These are phyloP conservation scores for Lutraria rhynchaena DNA, from an alignment of 1,140 invertebrate genomes.

Conservation along the genomic window DNA sequence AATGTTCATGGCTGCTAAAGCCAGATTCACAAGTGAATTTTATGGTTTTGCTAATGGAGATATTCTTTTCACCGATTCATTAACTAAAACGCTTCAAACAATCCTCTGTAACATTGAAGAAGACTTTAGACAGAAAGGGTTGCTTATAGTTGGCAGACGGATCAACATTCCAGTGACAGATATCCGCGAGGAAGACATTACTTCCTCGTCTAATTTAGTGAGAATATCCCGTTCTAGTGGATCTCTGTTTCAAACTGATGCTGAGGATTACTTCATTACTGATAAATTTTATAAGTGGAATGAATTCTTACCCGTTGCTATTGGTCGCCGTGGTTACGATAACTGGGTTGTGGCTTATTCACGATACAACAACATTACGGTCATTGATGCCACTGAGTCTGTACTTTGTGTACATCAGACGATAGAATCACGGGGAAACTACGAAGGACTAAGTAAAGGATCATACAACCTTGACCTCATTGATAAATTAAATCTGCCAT, in stretches of 20 bases:
- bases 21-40: conserved; percentile 60
- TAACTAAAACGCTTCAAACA: conserved; percentile 61
- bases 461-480: conserved; percentile 50
- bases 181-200: conserved; percentile 49
- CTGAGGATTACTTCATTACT: conserved; percentile 74
- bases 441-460: conserved; percentile 44
- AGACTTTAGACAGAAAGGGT: conserved; percentile 11
- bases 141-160: conserved; percentile 65
- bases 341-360: conserved; percentile 71
- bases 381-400: conserved; percentile 69
- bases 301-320: conserved; percentile 67
- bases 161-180: conserved; percentile 60
- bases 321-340: conserved; percentile 73
- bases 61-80: conserved; percentile 64
- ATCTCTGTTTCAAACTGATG: conserved; percentile 63
- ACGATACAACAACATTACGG: conserved; percentile 52
- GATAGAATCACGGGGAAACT: conserved; percentile 51
- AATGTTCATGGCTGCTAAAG: conserved; percentile 64
- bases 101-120: conserved; percentile 42
- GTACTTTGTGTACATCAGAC: conserved; percentile 72
- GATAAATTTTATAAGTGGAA: conserved; percentile 69
- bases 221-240: conserved; percentile 53
- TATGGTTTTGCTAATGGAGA: conserved; percentile 72
- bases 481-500: conserved; percentile 20
- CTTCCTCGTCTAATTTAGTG: conserved; percentile 50